Evolutionary conservation across 2,888 invertebrate genomes (phyloP), one percentile per base, ranked within the genome.

Genomic region (Strigamia maritima): DNA sequence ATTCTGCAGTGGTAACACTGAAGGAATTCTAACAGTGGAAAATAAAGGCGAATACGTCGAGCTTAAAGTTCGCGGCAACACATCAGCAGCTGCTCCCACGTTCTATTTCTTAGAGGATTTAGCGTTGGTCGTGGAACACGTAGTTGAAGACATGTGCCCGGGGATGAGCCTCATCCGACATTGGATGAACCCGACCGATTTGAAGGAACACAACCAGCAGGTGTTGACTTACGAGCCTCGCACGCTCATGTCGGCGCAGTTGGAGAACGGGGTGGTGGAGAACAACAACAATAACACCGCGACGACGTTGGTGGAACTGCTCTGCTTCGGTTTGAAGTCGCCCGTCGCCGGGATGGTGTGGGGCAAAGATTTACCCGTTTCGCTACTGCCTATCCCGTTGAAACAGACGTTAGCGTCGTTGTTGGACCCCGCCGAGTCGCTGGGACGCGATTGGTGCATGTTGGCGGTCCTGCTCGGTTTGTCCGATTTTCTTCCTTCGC

Each of bases 61-160:
- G 85, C 87, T 92, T 70, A 90, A 90, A 87, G 89, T 91, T 24
- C 87, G 92, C 1, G 92, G 91, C 75, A 90, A 91, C 31, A 86
- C 87, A 19, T 87, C 89, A 24, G 86, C 88, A 22, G 87, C 88
- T 14, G 85, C 87, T 38, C 88, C 89, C 77, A 90, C 90, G 83
- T 93, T 92, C 84, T 90, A 90, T 82, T 91, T 93, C 84, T 86
- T 92, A 81, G 91, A 91, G 83, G 90, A 92, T 83, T 87, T 92
- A 81, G 85, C 90, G 19, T 88, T 89, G 79, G 89, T 90, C 75
- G 87, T 91, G 28, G 90, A 90, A 82, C 89, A 89, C 85, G 90
- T 91, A 12, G 85, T 92, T 31, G 86, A 88, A 76, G 89, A 89
- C 83, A 89, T 92, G 76, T 90, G 91, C 82, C 92, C 93, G 0